Evolutionary conservation across 2,797 vertebrate species (phyloP), one percentile per base, ranked within the genome.

Genomic region (Craterocephalus amniculus): DNA sequence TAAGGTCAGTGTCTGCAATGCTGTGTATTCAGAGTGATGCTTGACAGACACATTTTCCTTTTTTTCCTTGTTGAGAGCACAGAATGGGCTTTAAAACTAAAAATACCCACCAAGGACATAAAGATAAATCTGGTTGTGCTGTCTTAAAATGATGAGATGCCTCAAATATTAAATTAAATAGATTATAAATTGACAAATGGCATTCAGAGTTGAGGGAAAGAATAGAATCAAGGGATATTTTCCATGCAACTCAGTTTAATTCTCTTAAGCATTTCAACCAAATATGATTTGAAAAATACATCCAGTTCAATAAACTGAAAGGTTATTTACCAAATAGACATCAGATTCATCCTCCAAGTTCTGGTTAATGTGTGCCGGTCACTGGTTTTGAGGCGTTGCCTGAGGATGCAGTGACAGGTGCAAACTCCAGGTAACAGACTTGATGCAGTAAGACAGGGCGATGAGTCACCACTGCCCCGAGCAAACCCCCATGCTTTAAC

Each of bases 341-440:
- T 59, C 63, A 66, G 34, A 24, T 54, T 38, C n/a, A 26, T 9
- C 24, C 16, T 66, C 10, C 3, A 31, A 31, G 7, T 32, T 67
- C 24, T 36, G 66, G 62, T 57, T 67, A 51, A 5, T 55, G 63
- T 2, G 38, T 59, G 67, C 32, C 4, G 65, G 70, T 78, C 70
- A 22, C 51, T 65, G 64, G 43, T 59, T 76, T 66, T 4, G 29
- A 69, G 70, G 54, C 13, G 64, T 61, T 57, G 68, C 27, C 51
- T 4, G 74, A 22, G 71, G 70, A 43, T 64, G 56, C 69, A 63
- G 70, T 80, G 87, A 80, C 85, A 91, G 85, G 85, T 89, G 86
- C 83, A 86, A 65, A 81, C 84, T 69, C 79, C 89, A 90, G 87
- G 87, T 89, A 84, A 77, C 79, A 89, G 88, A 92, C 88, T 76